Conservation (phyloP, 2,888 invertebrate genomes). For the Sarcophaga subvicina region DNA sequence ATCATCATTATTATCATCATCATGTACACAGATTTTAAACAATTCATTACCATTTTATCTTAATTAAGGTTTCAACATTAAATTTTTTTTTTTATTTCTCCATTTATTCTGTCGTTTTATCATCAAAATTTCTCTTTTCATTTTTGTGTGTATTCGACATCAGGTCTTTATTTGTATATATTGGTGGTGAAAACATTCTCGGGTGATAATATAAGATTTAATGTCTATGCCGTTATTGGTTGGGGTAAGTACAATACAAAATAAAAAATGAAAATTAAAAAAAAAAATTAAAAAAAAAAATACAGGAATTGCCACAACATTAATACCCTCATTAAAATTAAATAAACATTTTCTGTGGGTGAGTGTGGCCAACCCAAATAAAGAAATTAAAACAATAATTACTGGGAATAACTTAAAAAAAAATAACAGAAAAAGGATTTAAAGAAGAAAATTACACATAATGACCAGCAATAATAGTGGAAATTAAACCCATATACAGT, state of each 20-base stretch:
- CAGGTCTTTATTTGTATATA: conserved; percentile 92
- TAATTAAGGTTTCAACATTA: background rate
- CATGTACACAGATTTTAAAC: background rate
- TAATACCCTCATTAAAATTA: too few relatives aligned
- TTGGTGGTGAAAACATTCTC: conserved; percentile 93
- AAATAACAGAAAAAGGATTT: too few relatives aligned
- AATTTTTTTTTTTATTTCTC: background rate
- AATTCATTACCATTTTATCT: conserved; percentile 5
- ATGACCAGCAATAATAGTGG: too few relatives aligned
- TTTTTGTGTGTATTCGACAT: background rate
- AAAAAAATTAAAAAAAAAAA: too few relatives aligned
- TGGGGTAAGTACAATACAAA: conserved; percentile 88
- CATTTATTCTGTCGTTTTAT: background rate
- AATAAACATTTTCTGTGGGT: too few relatives aligned
- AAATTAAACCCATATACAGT: too few relatives aligned
- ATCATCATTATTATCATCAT: too few relatives aligned
- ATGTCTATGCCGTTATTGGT: conserved; percentile 91
- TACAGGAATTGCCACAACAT: too few relatives aligned
- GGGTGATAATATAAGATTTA: conserved; percentile 92
- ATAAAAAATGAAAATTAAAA: background rate
- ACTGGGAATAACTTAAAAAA: too few relatives aligned
- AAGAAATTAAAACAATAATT: background rate
- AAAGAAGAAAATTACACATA: too few relatives aligned
- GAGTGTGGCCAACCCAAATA: too few relatives aligned
- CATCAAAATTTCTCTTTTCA: background rate